Evolutionary conservation across 2,888 invertebrate species (phyloP).

Genomic region (Macrosoma leucophasiata): DNA sequence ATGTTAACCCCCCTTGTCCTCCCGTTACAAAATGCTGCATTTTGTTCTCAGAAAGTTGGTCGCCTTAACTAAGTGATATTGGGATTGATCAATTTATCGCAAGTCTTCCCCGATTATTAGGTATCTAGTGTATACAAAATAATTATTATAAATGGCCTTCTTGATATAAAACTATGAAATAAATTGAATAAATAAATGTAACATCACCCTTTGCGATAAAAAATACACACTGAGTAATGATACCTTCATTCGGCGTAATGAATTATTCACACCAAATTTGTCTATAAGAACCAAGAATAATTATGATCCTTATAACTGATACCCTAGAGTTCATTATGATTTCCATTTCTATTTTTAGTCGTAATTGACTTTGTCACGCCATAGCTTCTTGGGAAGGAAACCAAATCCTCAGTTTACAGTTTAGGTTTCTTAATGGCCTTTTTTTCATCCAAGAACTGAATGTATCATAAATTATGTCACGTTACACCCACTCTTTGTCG

Average conservation of each 20-base stretch:
- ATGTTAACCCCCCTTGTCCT: too few relatives aligned
- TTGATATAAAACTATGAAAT: too few relatives aligned
- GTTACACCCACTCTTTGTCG: slow-evolving; percentile 48
- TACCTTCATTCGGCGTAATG: slow-evolving; percentile 32
- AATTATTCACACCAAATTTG: slow-evolving; percentile 27
- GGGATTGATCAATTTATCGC: too few relatives aligned
- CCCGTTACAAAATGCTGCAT: too few relatives aligned
- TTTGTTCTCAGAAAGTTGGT: too few relatives aligned
- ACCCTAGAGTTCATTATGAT: slow-evolving; percentile 17
- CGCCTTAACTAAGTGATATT: too few relatives aligned
- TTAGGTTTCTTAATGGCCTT: slow-evolving; percentile 58
- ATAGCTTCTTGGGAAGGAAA: slow-evolving; percentile 47
- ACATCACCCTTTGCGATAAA: slow-evolving; percentile 49
- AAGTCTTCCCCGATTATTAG: too few relatives aligned
- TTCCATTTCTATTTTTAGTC: background rate
- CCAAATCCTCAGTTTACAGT: slow-evolving; percentile 63
- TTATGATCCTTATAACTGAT: background rate
- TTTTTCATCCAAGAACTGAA: slow-evolving; percentile 47
- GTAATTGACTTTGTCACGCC: slow-evolving; percentile 19
- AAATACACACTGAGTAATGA: slow-evolving; percentile 36
- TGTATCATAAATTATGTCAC: slow-evolving; percentile 66
- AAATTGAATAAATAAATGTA: slow-evolving; percentile 31
- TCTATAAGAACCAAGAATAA: background rate
- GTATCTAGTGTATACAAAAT: too few relatives aligned
- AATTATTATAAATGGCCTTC: too few relatives aligned